A percentile compares a stretch with the other conserved stretches of the same genome.
Evolutionary conservation across 1,140 invertebrate species (phyloP).

Genomic region (Zaprionus kolodkinae): DNA sequence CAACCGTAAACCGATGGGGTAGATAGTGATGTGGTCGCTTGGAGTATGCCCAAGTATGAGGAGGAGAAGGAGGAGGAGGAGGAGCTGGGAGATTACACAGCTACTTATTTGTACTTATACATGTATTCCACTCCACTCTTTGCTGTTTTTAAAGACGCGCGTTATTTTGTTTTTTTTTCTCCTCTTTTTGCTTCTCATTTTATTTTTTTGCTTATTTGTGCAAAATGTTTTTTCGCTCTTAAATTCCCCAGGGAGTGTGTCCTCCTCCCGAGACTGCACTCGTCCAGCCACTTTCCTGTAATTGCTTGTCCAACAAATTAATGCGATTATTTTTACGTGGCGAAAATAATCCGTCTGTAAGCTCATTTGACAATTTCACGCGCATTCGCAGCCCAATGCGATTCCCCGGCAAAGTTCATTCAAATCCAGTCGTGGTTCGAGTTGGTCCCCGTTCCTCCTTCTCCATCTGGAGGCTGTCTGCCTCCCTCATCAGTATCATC

Average conservation of each 20-base stretch:
- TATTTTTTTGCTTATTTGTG: conserved; percentile 22
- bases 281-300: conserved; percentile 46
- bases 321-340: conserved; percentile 70
- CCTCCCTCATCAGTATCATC: background rate
- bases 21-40: conserved; percentile 8
- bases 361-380: conserved; percentile 66
- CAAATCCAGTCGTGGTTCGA: background rate
- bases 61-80: background rate
- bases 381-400: conserved; percentile 44
- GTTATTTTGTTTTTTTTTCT: conserved; percentile 18
- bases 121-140: conserved; percentile 5
- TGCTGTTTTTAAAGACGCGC: background rate
- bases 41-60: background rate
- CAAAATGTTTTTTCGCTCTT: conserved; percentile 22
- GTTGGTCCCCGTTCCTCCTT: background rate
- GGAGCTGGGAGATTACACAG: background rate
- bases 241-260: conserved; percentile 10
- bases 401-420: conserved; percentile 35
- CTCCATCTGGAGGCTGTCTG: background rate
- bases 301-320: conserved; percentile 69
- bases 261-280: conserved; percentile 11
- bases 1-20: conserved; percentile 22
- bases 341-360: conserved; percentile 63
- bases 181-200: background rate
- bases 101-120: conserved; percentile 2